These are phyloP conservation scores for Caenorhabditis sinica DNA, from an alignment of 2,888 invertebrate species.

Conservation along the genomic window DNA sequence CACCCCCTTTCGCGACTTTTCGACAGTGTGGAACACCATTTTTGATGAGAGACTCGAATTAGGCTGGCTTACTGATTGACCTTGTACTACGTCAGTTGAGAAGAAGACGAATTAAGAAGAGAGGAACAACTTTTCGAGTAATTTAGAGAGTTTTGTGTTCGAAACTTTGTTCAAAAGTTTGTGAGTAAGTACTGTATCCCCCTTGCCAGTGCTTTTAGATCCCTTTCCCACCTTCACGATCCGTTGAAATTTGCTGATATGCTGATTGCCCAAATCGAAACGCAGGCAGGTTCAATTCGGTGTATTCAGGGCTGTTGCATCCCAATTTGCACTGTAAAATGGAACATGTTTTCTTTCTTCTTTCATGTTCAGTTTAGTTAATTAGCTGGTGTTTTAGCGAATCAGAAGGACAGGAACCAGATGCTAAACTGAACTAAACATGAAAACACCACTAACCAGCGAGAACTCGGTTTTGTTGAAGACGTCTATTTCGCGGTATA, in stretches of 20 bases:
- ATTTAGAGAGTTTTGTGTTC: not conserved
- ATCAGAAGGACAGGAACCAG: constrained; percentile 38
- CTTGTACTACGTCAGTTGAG: constrained; percentile 24
- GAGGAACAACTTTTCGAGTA: not conserved
- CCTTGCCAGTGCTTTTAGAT: not conserved
- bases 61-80: constrained; percentile 42
- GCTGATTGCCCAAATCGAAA: constrained; percentile 70
- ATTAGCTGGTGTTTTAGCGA: constrained; percentile 36
- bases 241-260: constrained; percentile 62
- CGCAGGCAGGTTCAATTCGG: constrained; percentile 70
- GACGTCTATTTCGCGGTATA: constrained; percentile 67
- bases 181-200: not conserved
- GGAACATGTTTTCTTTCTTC: constrained; percentile 47
- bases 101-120: not conserved
- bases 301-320: constrained; percentile 72
- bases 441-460: constrained; percentile 60
- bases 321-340: constrained; percentile 74
- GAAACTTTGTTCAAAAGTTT: not conserved
- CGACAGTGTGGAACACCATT: constrained; percentile 38
- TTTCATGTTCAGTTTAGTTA: constrained; percentile 35
- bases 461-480: constrained; percentile 72
- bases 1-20: not conserved
- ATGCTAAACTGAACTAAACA: constrained; percentile 34
- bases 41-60: constrained; percentile 44
- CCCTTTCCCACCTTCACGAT: constrained; percentile 57